phyloP scores from a whole-genome alignment of 2,113 vertebrate genomes.

The Lophotis ruficrista region DNA sequence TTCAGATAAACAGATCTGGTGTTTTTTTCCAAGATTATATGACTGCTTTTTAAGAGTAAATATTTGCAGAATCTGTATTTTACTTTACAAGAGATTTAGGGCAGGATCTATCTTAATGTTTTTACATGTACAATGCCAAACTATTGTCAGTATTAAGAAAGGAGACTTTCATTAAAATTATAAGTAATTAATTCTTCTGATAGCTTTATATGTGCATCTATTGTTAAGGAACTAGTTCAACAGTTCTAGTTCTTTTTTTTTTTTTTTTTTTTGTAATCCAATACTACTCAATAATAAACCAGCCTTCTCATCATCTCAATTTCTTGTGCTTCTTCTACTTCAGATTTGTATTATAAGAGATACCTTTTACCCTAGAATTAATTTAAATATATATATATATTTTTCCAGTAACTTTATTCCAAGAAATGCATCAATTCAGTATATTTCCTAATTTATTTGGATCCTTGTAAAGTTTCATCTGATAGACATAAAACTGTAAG shows the following conservation, averaged over 20 bases:
- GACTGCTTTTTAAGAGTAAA: not conserved
- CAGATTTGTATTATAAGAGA: not conserved
- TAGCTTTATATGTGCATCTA: not conserved
- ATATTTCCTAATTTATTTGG: slow-evolving; percentile 71
- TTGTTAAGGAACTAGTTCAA: not conserved
- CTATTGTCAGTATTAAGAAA: not conserved
- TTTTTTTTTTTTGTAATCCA: not conserved
- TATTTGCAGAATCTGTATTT: not conserved
- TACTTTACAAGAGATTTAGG: not conserved
- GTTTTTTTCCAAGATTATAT: not conserved
- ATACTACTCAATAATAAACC: not conserved
- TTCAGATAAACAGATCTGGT: not conserved
- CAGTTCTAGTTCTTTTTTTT: not conserved
- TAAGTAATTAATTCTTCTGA: not conserved
- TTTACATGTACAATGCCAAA: not conserved
- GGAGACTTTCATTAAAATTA: not conserved
- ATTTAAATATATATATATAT: slow-evolving; percentile 30
- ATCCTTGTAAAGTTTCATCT: slow-evolving; percentile 71
- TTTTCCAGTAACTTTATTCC: slow-evolving; percentile 45
- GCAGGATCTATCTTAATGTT: not conserved
- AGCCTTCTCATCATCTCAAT: not conserved
- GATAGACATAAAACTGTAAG: slow-evolving; percentile 77
- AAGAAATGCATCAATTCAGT: slow-evolving; percentile 52
- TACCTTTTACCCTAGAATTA: slow-evolving; percentile 27
- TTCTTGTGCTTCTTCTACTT: not conserved